Conservation (phyloP, 2,113 vertebrate genomes). For the Bos javanicus region DNA sequence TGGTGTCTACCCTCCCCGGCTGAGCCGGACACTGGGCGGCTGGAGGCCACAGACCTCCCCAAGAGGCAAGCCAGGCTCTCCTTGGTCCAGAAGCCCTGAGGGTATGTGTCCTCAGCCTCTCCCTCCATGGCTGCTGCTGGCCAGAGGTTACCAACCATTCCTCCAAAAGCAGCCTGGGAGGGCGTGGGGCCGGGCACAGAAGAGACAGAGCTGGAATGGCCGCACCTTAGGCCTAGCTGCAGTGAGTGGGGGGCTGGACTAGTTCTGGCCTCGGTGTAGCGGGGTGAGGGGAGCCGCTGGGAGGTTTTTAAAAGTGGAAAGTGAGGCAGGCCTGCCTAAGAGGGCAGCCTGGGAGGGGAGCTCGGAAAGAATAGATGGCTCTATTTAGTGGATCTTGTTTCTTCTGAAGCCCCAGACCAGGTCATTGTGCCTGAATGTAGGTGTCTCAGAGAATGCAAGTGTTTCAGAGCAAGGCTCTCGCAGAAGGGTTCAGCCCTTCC, state of each 20-base stretch:
- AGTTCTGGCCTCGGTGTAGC: neutral
- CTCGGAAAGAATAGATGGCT: fast-evolving
- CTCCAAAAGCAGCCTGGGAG: neutral
- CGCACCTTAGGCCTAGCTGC: neutral
- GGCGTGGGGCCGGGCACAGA: neutral
- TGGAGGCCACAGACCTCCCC: neutral
- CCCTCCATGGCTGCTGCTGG: neutral
- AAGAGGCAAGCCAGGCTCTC: neutral
- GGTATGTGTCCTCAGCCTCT: neutral
- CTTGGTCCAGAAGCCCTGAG: neutral
- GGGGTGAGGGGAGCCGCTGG: neutral
- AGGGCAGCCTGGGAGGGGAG: neutral
- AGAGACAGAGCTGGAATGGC: neutral
- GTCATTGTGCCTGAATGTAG: neutral
- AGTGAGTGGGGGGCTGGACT: neutral
- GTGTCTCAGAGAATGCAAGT: neutral
- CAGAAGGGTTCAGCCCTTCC: neutral
- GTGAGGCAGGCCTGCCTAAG: neutral
- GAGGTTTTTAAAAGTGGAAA: neutral
- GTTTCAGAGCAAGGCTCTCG: neutral
- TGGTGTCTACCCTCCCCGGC: neutral
- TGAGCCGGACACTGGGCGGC: neutral
- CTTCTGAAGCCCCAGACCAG: neutral
- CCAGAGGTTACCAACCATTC: neutral
- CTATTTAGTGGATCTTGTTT: neutral